These are phyloP conservation scores for Cryptotermes secundus DNA, from an alignment of 1,140 invertebrate genomes.

Conservation along the genomic window DNA sequence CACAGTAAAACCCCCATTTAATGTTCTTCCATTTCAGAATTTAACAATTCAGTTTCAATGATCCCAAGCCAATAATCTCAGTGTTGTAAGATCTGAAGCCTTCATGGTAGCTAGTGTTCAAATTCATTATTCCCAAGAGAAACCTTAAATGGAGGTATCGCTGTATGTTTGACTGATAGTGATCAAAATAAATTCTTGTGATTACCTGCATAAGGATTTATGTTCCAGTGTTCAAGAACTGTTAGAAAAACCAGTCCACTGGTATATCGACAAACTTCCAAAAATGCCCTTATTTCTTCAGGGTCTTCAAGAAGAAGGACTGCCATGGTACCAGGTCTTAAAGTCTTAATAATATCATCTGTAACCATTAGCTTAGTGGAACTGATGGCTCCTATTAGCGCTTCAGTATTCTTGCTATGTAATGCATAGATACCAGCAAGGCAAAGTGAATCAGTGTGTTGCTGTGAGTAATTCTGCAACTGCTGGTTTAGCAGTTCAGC, in stretches of 20 bases:
- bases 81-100: too few species aligned
- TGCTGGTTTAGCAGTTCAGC: conserved; percentile 14
- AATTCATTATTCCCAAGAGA: too few species aligned
- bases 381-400: background rate
- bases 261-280: conserved; percentile 32
- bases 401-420: conserved; percentile 17
- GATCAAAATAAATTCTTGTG: background rate
- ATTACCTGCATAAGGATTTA: background rate
- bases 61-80: too few species aligned
- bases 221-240: background rate
- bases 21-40: too few species aligned
- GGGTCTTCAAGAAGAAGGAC: conserved; percentile 32
- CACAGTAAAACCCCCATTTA: too few species aligned
- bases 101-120: too few species aligned
- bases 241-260: background rate
- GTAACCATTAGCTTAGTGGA: background rate
- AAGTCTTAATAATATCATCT: background rate
- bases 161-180: too few species aligned
- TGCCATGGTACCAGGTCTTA: conserved; percentile 24
- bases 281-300: conserved; percentile 38
- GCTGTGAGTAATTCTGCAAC: background rate
- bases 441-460: background rate
- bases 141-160: too few species aligned
- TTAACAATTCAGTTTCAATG: too few species aligned
- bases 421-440: conserved; percentile 11